These are phyloP conservation scores for Acrocephalus scirpaceus DNA, from an alignment of 2,797 vertebrate genomes.

Conservation along the genomic window DNA sequence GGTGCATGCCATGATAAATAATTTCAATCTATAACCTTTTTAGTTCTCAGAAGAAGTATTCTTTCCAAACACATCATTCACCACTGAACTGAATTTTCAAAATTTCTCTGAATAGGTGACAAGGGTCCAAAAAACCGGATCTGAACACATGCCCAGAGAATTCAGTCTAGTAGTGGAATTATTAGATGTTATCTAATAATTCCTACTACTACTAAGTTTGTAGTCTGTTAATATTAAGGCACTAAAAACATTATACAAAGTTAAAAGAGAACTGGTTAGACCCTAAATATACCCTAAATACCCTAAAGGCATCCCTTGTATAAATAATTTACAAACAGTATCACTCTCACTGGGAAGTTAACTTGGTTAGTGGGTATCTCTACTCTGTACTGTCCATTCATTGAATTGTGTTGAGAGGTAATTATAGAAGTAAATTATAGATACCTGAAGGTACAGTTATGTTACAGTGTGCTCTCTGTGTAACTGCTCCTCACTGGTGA, in stretches of 20 bases:
- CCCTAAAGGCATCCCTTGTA: not conserved
- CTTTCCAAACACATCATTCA: not conserved
- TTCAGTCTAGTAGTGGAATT: not conserved
- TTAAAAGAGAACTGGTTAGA: not conserved
- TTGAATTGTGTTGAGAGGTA: not conserved
- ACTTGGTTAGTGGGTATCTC: fast-evolving
- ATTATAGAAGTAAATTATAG: not conserved
- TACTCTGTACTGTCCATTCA: not conserved
- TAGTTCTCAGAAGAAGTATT: not conserved
- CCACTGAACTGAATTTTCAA: not conserved
- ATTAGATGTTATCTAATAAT: not conserved
- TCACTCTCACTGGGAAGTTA: not conserved
- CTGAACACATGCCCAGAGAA: not conserved
- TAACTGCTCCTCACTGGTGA: not conserved
- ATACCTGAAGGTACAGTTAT: not conserved
- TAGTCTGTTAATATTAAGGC: not conserved
- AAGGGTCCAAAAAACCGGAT: not conserved
- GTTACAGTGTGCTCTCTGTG: not conserved
- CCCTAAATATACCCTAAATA: not conserved
- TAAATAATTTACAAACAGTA: not conserved
- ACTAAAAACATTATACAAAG: not conserved
- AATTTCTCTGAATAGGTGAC: not conserved
- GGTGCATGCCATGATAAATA: fast-evolving
- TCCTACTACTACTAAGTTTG: not conserved
- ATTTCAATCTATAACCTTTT: not conserved